A percentile compares a stretch with the other conserved stretches of the same genome.
phyloP scores from a whole-genome alignment of 2,113 vertebrate genomes.

The Xenopus tropicalis region UCB_Xtro_10.0 CM004449.2:47830501-47831000 shows the following conservation, averaged over 20 bases:
- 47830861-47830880: too few relatives aligned
- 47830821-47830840: slow-evolving; percentile 1
- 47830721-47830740: slow-evolving; percentile 21
- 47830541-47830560: too few relatives aligned
- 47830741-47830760: background rate
- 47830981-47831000: too few relatives aligned
- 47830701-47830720: background rate
- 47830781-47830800: background rate
- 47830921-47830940: background rate
- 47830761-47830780: slow-evolving; percentile 9
- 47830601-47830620: too few relatives aligned
- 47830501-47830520: too few relatives aligned
- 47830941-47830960: slow-evolving; percentile 5
- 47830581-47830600: too few relatives aligned
- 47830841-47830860: background rate
- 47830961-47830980: background rate
- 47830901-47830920: too few relatives aligned
- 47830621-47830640: slow-evolving; percentile 30
- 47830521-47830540: too few relatives aligned
- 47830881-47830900: too few relatives aligned
- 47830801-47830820: background rate
- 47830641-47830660: background rate
- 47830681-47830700: slow-evolving; percentile 2
- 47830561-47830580: too few relatives aligned
- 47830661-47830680: background rate